These are phyloP conservation scores for Pseudolycoriella hygida DNA, from an alignment of 2,888 invertebrate genomes.

Conservation along the genomic window DNA sequence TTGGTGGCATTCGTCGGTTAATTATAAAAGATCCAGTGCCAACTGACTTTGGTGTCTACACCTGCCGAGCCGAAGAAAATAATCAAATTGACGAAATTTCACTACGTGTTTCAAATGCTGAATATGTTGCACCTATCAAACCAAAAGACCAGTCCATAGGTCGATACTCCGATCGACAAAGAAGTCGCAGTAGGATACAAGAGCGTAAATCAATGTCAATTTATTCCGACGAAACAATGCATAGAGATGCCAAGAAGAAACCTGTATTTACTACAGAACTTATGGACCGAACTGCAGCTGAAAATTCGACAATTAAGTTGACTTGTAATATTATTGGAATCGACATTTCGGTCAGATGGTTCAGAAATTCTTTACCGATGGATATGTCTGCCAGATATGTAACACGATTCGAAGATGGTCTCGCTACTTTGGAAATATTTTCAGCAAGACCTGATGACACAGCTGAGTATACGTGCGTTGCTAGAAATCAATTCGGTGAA, in stretches of 20 bases:
- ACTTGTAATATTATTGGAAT: slow-evolving; percentile 57
- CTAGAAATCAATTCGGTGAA: slow-evolving; percentile 56
- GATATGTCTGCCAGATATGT: slow-evolving; percentile 37
- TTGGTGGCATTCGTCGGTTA: slow-evolving; percentile 39
- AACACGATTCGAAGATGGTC: slow-evolving; percentile 41
- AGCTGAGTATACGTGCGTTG: slow-evolving; percentile 65
- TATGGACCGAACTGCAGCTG: slow-evolving; percentile 56
- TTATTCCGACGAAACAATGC: slow-evolving; percentile 4
- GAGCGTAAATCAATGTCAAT: no score
- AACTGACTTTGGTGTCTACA: slow-evolving; percentile 57
- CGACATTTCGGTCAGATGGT: slow-evolving; percentile 54
- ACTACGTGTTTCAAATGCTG: slow-evolving; percentile 14
- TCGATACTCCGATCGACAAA: background rate
- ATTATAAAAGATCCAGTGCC: slow-evolving; percentile 45
- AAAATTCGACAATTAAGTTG: slow-evolving; percentile 54
- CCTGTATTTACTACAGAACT: slow-evolving; percentile 62
- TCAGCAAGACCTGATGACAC: slow-evolving; percentile 48
- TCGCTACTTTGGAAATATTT: slow-evolving; percentile 56
- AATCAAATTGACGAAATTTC: slow-evolving; percentile 57
- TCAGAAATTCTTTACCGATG: slow-evolving; percentile 46
- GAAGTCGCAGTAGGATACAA: background rate
- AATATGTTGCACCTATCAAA: background rate
- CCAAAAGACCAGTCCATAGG: background rate
- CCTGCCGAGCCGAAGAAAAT: slow-evolving; percentile 38
- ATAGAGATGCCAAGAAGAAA: slow-evolving; percentile 39